phyloP scores from a whole-genome alignment of 2,888 invertebrate genomes.

The Tetragonula carbonaria region DNA sequence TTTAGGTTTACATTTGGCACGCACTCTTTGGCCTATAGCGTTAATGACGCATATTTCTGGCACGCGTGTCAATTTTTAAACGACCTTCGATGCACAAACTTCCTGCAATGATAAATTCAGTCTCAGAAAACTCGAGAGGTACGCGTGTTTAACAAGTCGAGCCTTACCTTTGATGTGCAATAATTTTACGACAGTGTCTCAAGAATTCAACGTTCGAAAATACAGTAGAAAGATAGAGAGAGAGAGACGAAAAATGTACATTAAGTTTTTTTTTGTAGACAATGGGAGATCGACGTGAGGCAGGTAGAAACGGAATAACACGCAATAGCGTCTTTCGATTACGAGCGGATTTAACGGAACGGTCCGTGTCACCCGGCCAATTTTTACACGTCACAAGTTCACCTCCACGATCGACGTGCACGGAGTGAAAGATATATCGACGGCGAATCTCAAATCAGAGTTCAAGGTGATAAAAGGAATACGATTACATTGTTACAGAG shows the following conservation, averaged over 20 bases:
- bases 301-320: conserved; percentile 30
- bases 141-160: not conserved
- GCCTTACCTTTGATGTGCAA: not conserved
- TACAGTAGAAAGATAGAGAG: not conserved
- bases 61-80: conserved; percentile 33
- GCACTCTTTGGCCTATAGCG: not conserved
- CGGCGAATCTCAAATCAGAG: conserved; percentile 33
- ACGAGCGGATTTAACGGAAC: not conserved
- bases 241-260: too few relatives aligned
- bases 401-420: not conserved
- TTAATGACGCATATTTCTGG: conserved; percentile 39
- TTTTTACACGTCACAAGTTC: not conserved
- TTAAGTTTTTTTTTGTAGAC: not conserved
- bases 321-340: not conserved
- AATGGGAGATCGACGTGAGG: conserved; percentile 15
- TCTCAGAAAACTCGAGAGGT: too few relatives aligned
- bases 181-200: not conserved
- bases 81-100: conserved; percentile 22
- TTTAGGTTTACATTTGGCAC: conserved; percentile 13
- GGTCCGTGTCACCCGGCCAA: conserved; percentile 10
- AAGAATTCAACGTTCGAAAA: not conserved
- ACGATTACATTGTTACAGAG: conserved; percentile 1
- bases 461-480: conserved; percentile 41
- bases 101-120: conserved; percentile 11
- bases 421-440: conserved; percentile 13